These are phyloP conservation scores for Rhadinocentrus ornatus DNA, from an alignment of 2,797 vertebrate genomes.

Conservation along the genomic window DNA sequence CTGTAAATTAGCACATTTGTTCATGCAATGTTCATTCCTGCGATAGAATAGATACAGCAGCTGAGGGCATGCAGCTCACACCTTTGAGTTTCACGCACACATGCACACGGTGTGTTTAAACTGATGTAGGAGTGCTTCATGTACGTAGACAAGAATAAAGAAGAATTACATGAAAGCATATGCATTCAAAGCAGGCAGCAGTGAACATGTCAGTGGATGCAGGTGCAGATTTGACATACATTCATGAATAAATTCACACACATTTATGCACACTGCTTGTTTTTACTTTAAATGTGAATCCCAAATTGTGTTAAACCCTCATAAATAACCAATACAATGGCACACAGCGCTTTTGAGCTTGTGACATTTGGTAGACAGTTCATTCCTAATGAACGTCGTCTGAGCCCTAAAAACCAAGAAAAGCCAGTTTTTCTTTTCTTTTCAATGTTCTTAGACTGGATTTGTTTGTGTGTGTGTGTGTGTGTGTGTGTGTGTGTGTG, in stretches of 20 bases:
- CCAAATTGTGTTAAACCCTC: slow-evolving; percentile 22
- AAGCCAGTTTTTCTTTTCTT: neutral
- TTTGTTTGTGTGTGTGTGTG: slow-evolving; percentile 1
- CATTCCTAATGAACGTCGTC: slow-evolving; percentile 1
- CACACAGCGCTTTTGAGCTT: slow-evolving; percentile 1
- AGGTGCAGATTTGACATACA: slow-evolving; percentile 18
- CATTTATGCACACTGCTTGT: neutral
- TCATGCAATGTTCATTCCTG: slow-evolving; percentile 15
- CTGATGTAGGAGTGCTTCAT: neutral
- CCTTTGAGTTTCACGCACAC: slow-evolving; percentile 9
- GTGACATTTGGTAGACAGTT: slow-evolving; percentile 12
- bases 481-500: slow-evolving; percentile 6
- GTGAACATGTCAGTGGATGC: slow-evolving; percentile 3
- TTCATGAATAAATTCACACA: slow-evolving; percentile 35
- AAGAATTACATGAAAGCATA: neutral
- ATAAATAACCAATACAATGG: slow-evolving; percentile 42
- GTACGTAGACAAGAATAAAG: neutral
- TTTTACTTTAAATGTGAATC: slow-evolving; percentile 13
- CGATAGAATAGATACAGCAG: neutral
- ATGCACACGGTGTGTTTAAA: neutral
- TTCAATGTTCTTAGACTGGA: neutral
- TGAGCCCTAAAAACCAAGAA: slow-evolving; percentile 4
- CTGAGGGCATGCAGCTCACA: neutral
- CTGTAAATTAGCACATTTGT: slow-evolving; percentile 26
- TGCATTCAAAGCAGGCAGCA: neutral